Evolutionary conservation across 1,140 invertebrate genomes (phyloP).

Genomic region (Zaprionus davidi): DNA sequence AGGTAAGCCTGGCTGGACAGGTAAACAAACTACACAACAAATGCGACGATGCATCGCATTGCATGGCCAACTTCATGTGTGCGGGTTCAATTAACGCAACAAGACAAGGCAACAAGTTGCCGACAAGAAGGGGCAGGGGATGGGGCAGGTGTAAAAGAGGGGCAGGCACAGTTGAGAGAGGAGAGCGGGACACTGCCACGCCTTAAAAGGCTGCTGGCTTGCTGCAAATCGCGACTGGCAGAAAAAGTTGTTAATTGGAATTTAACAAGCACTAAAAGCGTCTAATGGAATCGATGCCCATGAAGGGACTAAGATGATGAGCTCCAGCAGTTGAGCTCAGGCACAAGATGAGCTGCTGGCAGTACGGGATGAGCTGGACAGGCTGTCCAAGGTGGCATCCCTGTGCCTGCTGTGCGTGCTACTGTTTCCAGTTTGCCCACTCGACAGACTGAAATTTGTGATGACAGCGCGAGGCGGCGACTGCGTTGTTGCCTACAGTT

Average conservation of each 20-base stretch:
- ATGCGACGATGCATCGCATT: slow-evolving; percentile 41
- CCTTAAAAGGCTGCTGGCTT: slow-evolving; percentile 18
- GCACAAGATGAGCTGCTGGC: slow-evolving; percentile 10
- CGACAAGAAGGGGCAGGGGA: background rate
- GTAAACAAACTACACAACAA: slow-evolving; percentile 64
- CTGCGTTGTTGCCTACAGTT: background rate
- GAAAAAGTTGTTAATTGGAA: slow-evolving; percentile 83
- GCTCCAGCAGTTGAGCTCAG: slow-evolving; percentile 29
- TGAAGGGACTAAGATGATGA: slow-evolving; percentile 15
- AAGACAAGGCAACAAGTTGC: slow-evolving; percentile 21
- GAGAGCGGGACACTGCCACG: background rate
- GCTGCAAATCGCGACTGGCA: slow-evolving; percentile 56
- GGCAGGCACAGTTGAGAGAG: too few species aligned
- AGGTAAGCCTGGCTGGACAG: slow-evolving; percentile 26
- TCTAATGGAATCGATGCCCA: slow-evolving; percentile 70
- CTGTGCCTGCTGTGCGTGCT: slow-evolving; percentile 37
- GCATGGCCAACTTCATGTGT: slow-evolving; percentile 66
- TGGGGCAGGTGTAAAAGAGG: background rate
- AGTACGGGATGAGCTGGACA: background rate
- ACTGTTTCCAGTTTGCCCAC: slow-evolving; percentile 73
- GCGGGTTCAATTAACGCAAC: slow-evolving; percentile 77
- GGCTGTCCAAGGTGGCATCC: slow-evolving; percentile 30
- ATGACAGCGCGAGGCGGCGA: slow-evolving; percentile 13
- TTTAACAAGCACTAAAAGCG: slow-evolving; percentile 82
- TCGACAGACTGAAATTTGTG: background rate